Percentiles rank a stretch among this genome's conserved stretches.
Conservation (phyloP, 2,797 vertebrate species). For the Luscinia megarhynchos region DNA sequence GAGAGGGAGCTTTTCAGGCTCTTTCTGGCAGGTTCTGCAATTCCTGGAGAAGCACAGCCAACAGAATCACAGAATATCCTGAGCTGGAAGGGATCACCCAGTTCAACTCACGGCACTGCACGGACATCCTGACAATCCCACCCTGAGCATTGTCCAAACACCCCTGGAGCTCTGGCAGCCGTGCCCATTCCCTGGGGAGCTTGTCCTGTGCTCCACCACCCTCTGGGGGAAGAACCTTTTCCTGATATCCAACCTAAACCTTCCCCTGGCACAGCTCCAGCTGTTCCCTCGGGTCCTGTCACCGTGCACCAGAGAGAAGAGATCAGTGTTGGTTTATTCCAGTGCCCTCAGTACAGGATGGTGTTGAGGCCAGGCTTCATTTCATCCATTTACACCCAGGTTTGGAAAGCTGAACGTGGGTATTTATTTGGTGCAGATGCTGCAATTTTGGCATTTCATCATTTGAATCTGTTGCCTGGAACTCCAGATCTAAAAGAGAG, state of each 20-base stretch:
- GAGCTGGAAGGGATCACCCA: not conserved
- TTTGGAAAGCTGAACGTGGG: not conserved
- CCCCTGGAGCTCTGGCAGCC: not conserved
- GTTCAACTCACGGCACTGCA: rapidly evolving
- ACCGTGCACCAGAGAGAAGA: not conserved
- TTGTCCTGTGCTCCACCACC: not conserved
- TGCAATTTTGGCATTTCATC: not conserved
- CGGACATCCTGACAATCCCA: not conserved
- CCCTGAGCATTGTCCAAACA: rapidly evolving
- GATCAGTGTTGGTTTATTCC: not conserved
- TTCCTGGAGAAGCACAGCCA: not conserved
- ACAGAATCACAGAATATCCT: not conserved
- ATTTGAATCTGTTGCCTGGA: not conserved
- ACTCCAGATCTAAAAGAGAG: not conserved
- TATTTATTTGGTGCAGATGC: not conserved
- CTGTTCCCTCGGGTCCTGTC: not conserved
- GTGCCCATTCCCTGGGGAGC: not conserved
- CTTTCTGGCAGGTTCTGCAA: not conserved
- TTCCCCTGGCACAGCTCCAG: not conserved
- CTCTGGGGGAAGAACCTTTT: not conserved
- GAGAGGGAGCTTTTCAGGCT: not conserved
- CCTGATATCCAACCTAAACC: not conserved
- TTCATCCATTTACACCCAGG: not conserved
- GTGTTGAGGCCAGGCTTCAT: not conserved
- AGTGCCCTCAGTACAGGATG: not conserved